These are phyloP conservation scores for Sebastes oblongus DNA, from an alignment of 2,797 vertebrate species.

Conservation along the genomic window DNA sequence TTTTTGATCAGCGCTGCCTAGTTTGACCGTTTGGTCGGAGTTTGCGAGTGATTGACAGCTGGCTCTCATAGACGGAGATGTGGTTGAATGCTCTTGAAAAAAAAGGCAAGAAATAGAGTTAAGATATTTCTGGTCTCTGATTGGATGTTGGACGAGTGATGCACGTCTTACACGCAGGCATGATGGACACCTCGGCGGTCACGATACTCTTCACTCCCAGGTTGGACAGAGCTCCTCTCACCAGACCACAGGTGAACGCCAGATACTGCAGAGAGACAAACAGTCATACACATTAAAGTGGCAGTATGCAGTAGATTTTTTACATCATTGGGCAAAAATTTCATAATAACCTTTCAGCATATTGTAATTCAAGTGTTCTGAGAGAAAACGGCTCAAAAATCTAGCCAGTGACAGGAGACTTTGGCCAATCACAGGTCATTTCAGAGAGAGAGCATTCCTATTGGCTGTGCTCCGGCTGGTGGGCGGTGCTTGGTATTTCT, in stretches of 20 bases:
- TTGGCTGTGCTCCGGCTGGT: too few species aligned
- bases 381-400: too few species aligned
- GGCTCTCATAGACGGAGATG: neutral
- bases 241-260: conserved; percentile 94
- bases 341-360: too few species aligned
- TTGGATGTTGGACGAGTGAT: neutral
- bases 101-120: neutral
- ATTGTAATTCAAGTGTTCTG: too few species aligned
- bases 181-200: conserved; percentile 93
- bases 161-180: conserved; percentile 92
- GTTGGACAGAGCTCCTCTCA: conserved; percentile 91
- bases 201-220: conserved; percentile 96
- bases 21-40: too few species aligned
- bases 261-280: conserved; percentile 84
- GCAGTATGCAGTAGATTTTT: too few species aligned
- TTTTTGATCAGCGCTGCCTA: too few species aligned
- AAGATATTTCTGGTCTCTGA: neutral
- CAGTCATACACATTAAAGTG: neutral
- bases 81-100: neutral
- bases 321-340: too few species aligned
- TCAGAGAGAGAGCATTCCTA: too few species aligned
- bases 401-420: rapidly evolving
- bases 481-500: too few species aligned
- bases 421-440: too few species aligned
- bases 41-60: too few species aligned